Conservation (phyloP, 1,140 invertebrate genomes). For the Drosophila auraria region DNA sequence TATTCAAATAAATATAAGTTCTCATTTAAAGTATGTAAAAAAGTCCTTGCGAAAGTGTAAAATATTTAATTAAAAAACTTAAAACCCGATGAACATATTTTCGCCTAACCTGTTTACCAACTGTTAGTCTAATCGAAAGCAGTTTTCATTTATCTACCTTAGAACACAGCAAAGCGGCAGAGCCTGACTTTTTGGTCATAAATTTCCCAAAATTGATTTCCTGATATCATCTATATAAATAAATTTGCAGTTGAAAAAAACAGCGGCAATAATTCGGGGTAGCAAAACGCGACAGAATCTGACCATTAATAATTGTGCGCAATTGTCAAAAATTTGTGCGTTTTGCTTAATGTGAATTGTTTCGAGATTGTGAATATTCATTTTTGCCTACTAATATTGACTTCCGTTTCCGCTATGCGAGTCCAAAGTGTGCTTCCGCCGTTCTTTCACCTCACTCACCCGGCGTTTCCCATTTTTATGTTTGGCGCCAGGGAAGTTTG, state of each 20-base stretch:
- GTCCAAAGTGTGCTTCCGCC: constrained; percentile 70
- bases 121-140: constrained; percentile 30
- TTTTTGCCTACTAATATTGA: constrained; percentile 79
- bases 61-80: not conserved
- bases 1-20: too few species aligned
- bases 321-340: constrained; percentile 57
- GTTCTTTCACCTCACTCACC: constrained; percentile 30
- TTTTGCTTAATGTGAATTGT: constrained; percentile 66
- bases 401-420: constrained; percentile 71
- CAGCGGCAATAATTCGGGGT: constrained; percentile 27
- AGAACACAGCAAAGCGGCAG: constrained; percentile 15
- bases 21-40: too few species aligned
- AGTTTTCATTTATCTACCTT: constrained; percentile 44
- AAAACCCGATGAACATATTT: not conserved
- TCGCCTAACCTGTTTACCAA: constrained; percentile 8
- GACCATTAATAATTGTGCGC: constrained; percentile 71
- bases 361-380: constrained; percentile 62
- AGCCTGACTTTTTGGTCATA: constrained; percentile 46
- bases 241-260: constrained; percentile 36
- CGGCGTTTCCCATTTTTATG: constrained; percentile 39
- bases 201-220: constrained; percentile 74
- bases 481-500: constrained; percentile 60
- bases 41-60: not conserved
- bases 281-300: constrained; percentile 50
- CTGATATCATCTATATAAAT: constrained; percentile 68